Percentiles rank a stretch among this genome's conserved stretches.
Evolutionary conservation across 53 echinoderm and acorn worm species (phyloP).

Genomic region (Arbacia lixula): DNA sequence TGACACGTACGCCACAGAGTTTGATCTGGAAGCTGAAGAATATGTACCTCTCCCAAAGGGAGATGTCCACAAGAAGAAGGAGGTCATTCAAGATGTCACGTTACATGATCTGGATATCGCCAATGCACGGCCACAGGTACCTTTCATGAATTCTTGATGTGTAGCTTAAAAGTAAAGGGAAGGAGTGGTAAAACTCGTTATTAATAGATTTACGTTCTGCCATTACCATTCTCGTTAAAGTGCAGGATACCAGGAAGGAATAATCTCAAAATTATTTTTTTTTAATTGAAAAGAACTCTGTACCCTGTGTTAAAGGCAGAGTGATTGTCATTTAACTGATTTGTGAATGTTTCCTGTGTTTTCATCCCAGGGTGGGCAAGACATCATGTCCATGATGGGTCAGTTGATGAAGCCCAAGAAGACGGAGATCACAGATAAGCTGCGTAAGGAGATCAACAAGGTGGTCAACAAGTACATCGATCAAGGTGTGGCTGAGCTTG

Average conservation of each 20-base stretch:
- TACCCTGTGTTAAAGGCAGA: too few species aligned
- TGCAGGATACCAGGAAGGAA: too few species aligned
- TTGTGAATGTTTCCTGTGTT: too few species aligned
- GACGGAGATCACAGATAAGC: constrained; percentile 99
- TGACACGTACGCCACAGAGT: constrained; percentile 98
- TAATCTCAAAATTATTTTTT: too few species aligned
- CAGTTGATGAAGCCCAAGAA: constrained; percentile 99
- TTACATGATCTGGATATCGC: constrained; percentile 97
- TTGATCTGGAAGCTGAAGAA: constrained; percentile 99
- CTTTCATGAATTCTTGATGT: neutral
- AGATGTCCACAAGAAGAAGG: constrained; percentile 99
- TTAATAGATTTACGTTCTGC: too few species aligned
- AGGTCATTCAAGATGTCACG: constrained; percentile 98
- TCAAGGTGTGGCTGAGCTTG: constrained; percentile 96
- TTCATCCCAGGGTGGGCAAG: constrained; percentile 94
- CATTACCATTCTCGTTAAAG: too few species aligned
- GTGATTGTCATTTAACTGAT: too few species aligned
- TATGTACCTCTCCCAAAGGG: constrained; percentile 99
- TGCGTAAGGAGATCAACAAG: constrained; percentile 98
- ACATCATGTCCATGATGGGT: constrained; percentile 99
- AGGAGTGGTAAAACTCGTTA: too few species aligned
- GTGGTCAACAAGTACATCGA: constrained; percentile 99
- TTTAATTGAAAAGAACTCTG: too few species aligned
- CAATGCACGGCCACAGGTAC: constrained; percentile 98
- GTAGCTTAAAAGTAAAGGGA: too few species aligned